phyloP scores from a whole-genome alignment of 2,113 vertebrate species.

The Rhynchopsitta pachyrhyncha region DNA sequence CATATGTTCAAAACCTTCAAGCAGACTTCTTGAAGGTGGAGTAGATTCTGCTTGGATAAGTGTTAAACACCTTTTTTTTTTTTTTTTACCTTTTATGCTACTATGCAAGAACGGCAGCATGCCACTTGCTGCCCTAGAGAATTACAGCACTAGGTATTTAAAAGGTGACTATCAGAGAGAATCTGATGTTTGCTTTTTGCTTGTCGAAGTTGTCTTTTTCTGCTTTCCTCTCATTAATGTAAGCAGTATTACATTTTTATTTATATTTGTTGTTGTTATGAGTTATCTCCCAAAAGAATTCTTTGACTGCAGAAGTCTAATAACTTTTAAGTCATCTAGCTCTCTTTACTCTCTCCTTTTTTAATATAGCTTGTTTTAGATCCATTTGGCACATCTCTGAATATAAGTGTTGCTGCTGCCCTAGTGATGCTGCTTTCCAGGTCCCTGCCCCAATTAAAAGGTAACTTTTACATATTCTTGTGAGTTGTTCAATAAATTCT shows the following conservation, averaged over 20 bases:
- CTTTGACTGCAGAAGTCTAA: not conserved
- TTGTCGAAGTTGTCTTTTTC: not conserved
- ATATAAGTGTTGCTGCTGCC: not conserved
- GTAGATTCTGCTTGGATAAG: not conserved
- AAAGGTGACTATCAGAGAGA: not conserved
- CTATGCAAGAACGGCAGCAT: accelerated
- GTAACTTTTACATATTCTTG: not conserved
- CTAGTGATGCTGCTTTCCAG: not conserved
- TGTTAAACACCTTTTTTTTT: accelerated
- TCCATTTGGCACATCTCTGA: not conserved
- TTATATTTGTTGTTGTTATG: not conserved
- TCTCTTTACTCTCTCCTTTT: not conserved
- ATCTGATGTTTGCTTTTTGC: not conserved
- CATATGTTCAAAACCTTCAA: not conserved
- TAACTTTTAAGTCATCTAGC: not conserved
- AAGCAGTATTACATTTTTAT: not conserved
- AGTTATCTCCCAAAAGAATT: not conserved
- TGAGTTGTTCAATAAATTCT: conserved; percentile 22
- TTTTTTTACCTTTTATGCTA: not conserved
- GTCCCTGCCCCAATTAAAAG: not conserved
- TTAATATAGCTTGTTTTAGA: not conserved
- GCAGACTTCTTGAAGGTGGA: not conserved
- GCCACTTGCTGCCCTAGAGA: not conserved
- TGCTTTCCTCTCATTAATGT: not conserved
- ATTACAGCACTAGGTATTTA: not conserved